Conservation (phyloP, 2,888 invertebrate genomes). For the Cactoblastis cactorum region DNA sequence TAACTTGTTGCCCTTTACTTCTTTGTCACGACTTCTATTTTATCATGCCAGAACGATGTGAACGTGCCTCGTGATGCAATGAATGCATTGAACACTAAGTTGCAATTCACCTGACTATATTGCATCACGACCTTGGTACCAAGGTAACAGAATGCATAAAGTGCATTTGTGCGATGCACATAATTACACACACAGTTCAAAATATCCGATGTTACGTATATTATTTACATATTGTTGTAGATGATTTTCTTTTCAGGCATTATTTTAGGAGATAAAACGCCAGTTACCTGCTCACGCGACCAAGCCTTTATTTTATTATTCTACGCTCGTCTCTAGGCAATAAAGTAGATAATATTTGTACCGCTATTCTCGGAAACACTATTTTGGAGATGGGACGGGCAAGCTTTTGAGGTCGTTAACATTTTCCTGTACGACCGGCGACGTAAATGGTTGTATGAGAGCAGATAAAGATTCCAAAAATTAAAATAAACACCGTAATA, state of each 20-base stretch:
- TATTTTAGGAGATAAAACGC: background rate
- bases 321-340: constrained; percentile 10
- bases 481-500: background rate
- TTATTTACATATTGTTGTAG: too few relatives aligned
- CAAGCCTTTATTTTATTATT: constrained; percentile 10
- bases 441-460: background rate
- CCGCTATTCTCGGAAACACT: constrained; percentile 15
- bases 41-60: constrained; percentile 12
- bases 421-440: background rate
- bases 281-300: background rate
- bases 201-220: too few relatives aligned
- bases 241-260: background rate
- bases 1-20: background rate
- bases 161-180: constrained; percentile 48
- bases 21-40: constrained; percentile 11
- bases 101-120: constrained; percentile 57
- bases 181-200: constrained; percentile 14
- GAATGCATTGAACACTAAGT: constrained; percentile 52
- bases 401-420: constrained; percentile 11
- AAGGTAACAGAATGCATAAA: constrained; percentile 63
- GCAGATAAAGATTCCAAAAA: background rate
- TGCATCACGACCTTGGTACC: constrained; percentile 71
- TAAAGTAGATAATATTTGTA: constrained; percentile 10
- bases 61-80: constrained; percentile 48
- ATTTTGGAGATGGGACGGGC: constrained; percentile 9